phyloP scores from a whole-genome alignment of 2,113 vertebrate species.

The Phylloscopus trochiloides region DNA sequence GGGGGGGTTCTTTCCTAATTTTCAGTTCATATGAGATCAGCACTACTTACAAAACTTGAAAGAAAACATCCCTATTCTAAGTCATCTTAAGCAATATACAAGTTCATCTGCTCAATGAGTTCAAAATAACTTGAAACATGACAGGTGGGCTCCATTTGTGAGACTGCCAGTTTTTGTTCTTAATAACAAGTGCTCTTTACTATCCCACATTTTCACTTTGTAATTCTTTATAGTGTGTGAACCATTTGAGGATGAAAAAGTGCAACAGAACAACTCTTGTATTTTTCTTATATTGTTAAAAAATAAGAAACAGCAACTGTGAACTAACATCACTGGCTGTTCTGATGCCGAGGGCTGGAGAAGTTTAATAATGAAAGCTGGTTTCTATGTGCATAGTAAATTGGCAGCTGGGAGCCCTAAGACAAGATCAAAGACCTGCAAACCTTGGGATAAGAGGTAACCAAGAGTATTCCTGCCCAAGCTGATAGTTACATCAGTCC shows the following conservation, averaged over 20 bases:
- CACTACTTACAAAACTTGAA: neutral
- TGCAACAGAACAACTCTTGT: neutral
- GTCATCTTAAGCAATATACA: neutral
- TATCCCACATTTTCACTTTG: neutral
- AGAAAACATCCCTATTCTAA: neutral
- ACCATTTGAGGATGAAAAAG: neutral
- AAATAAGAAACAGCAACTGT: neutral
- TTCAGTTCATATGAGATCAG: neutral
- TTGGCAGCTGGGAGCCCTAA: neutral
- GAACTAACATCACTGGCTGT: neutral
- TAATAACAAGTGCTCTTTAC: neutral
- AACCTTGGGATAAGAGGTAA: neutral
- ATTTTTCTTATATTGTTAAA: neutral
- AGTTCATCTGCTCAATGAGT: neutral
- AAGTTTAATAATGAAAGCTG: neutral
- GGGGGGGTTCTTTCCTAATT: neutral
- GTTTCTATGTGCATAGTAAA: neutral
- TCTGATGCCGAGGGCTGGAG: neutral
- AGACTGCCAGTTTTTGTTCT: neutral
- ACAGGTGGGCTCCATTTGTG: neutral
- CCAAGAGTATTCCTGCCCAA: neutral
- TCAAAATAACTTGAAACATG: neutral
- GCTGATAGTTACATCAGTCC: neutral
- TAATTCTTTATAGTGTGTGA: accelerated
- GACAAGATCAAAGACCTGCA: neutral